Conservation (phyloP, 2,797 vertebrate species). For the Bryconaethiops microstoma region DNA sequence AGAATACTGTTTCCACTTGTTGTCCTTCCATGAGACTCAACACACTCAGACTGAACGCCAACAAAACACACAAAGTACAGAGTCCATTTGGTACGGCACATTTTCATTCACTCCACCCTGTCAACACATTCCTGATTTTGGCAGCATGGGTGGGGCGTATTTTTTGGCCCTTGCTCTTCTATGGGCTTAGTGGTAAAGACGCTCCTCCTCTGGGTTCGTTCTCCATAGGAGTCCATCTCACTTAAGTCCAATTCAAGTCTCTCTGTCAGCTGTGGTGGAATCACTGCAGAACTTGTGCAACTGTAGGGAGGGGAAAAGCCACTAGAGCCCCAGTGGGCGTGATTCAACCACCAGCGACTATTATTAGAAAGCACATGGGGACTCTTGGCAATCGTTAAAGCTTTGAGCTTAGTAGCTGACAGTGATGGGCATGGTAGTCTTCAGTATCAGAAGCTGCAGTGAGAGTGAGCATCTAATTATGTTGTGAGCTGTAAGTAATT, state of each 20-base stretch:
- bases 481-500: background rate
- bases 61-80: constrained; percentile 46
- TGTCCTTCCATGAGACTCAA: constrained; percentile 7
- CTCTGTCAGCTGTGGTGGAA: constrained; percentile 12
- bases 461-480: constrained; percentile 12
- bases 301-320: constrained; percentile 44
- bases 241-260: constrained; percentile 2
- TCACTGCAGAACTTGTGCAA: constrained; percentile 36
- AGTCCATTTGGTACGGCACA: constrained; percentile 44
- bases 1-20: background rate
- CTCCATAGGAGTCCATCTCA: constrained; percentile 1
- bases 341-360: constrained; percentile 52
- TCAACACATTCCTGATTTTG: constrained; percentile 27
- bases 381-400: constrained; percentile 34
- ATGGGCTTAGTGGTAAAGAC: constrained; percentile 38
- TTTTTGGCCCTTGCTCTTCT: constrained; percentile 3
- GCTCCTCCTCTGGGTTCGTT: constrained; percentile 10
- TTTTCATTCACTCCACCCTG: constrained; percentile 36
- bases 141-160: constrained; percentile 26
- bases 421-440: background rate
- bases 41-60: constrained; percentile 9
- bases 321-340: constrained; percentile 40
- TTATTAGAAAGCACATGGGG: constrained; percentile 51
- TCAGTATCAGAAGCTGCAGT: background rate
- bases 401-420: constrained; percentile 23